These are phyloP conservation scores for Lophius piscatorius DNA, from an alignment of 2,113 vertebrate species.

Conservation along the genomic window DNA sequence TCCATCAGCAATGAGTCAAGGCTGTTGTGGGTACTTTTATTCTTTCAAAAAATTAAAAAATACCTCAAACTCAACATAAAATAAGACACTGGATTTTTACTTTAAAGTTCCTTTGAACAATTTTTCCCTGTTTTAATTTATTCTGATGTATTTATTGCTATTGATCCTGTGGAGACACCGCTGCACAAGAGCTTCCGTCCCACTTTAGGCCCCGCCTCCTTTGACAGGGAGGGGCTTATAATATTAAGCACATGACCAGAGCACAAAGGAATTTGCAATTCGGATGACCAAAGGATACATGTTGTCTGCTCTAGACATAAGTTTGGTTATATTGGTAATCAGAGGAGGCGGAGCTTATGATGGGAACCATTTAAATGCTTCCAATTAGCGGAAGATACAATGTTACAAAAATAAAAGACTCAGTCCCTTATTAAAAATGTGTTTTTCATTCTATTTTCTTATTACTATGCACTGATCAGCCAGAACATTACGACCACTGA, in stretches of 20 bases:
- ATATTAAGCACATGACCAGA: not conserved
- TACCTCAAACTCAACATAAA: conserved; percentile 14
- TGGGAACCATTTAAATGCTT: not conserved
- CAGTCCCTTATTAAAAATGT: no score
- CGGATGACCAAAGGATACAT: conserved; percentile 19
- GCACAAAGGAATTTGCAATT: conserved; percentile 24
- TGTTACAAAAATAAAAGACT: no score
- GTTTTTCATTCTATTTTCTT: no score
- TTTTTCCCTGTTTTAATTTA: not conserved
- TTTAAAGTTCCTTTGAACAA: conserved; percentile 9
- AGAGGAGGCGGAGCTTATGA: conserved; percentile 12
- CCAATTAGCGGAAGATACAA: not conserved
- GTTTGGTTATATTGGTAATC: not conserved
- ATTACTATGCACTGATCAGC: no score
- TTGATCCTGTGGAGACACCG: conserved; percentile 1
- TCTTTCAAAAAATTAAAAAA: no score
- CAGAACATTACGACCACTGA: no score
- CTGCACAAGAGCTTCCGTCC: conserved; percentile 1
- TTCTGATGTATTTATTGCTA: conserved; percentile 6
- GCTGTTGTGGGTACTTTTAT: conserved; percentile 14
- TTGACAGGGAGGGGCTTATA: not conserved
- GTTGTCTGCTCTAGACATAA: not conserved
- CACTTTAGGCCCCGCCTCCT: not conserved
- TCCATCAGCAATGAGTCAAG: not conserved
- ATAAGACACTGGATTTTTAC: conserved; percentile 12